Base-by-base conservation (phyloP, 2,113 vertebrate species). In the Orycteropus afer region DNA sequence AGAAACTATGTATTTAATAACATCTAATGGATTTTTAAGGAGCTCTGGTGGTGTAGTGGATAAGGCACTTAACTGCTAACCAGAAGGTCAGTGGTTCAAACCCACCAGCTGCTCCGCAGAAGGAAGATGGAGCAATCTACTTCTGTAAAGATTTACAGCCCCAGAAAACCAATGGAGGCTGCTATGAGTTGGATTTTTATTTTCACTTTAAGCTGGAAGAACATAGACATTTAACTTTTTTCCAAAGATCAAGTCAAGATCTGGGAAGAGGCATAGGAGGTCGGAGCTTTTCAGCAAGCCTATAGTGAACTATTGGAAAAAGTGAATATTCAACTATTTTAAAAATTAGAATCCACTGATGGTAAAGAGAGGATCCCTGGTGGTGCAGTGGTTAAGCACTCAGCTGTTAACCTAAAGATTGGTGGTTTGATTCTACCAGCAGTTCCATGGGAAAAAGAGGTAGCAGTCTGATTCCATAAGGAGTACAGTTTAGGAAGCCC, bases 161-260 rank as follows among this genome's bases (percentile, higher is more conserved):
- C n/a, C n/a, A n/a, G n/a, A n/a, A n/a, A n/a, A n/a, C n/a, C n/a
- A n/a, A n/a, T n/a, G n/a, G n/a, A n/a, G n/a, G n/a, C n/a, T n/a
- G n/a, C n/a, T n/a, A n/a, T n/a, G n/a, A n/a, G n/a, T n/a, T 49
- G 49, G 37, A n/a, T 53, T 86, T 96, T 93, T 74, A 69, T 91
- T 91, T 92, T 96, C 65, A 74, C 55, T 69, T 90, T 65, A 86
- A 77, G 49, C 40, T 57, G 20, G 45, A 89, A 71, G 69, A 83
- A 69, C 5, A 85, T 40, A 87, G 40, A 76, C 81, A 87, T 81
- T 84, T 51, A 91, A 96, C n/a, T 88, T 86, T 91, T 69, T 85
- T 49, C 14, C 78, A 93, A 59, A 89, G 40, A 55, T 77, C 51
- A 84, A 89, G 2, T 25, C 34, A 51, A 91, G 15, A 18, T 81